These are phyloP conservation scores for Iguana delicatissima DNA, from an alignment of 2,797 vertebrate genomes.

Conservation along the genomic window DNA sequence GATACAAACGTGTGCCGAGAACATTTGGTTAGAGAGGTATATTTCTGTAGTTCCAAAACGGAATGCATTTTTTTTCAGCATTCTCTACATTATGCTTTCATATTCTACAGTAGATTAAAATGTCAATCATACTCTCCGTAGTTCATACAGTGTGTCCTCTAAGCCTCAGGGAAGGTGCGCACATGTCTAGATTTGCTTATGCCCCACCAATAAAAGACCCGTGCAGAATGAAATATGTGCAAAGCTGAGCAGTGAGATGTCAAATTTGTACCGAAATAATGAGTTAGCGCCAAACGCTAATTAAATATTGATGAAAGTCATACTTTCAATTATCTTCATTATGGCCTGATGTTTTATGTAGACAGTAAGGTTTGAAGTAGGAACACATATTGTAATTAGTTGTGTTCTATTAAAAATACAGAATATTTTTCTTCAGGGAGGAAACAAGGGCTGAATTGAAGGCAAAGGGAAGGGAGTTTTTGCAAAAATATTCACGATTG, in stretches of 20 bases:
- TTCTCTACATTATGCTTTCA: constrained; percentile 58
- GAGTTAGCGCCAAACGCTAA: constrained; percentile 83
- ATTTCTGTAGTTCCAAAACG: constrained; percentile 25
- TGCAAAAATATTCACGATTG: not conserved
- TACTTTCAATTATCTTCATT: constrained; percentile 84
- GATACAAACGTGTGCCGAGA: not conserved
- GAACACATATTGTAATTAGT: constrained; percentile 69
- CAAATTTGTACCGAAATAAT: constrained; percentile 83
- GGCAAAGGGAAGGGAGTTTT: not conserved
- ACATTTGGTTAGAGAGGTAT: not conserved
- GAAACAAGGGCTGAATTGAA: constrained; percentile 28
- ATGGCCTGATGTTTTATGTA: constrained; percentile 75
- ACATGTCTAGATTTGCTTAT: constrained; percentile 56
- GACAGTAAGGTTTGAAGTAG: constrained; percentile 69
- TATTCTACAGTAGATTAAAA: constrained; percentile 72
- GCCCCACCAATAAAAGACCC: constrained; percentile 66
- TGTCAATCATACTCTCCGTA: constrained; percentile 65
- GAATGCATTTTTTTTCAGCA: constrained; percentile 37
- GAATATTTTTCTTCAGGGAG: constrained; percentile 48
- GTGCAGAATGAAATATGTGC: constrained; percentile 75
- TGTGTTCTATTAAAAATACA: constrained; percentile 57
- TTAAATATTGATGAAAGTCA: constrained; percentile 86
- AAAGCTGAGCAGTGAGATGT: constrained; percentile 73
- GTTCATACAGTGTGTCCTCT: constrained; percentile 67
- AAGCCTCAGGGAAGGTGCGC: constrained; percentile 61